Evolutionary conservation across 2,113 vertebrate genomes (phyloP), one percentile per base, ranked within the genome.

Genomic region (Scatophagus argus): DNA sequence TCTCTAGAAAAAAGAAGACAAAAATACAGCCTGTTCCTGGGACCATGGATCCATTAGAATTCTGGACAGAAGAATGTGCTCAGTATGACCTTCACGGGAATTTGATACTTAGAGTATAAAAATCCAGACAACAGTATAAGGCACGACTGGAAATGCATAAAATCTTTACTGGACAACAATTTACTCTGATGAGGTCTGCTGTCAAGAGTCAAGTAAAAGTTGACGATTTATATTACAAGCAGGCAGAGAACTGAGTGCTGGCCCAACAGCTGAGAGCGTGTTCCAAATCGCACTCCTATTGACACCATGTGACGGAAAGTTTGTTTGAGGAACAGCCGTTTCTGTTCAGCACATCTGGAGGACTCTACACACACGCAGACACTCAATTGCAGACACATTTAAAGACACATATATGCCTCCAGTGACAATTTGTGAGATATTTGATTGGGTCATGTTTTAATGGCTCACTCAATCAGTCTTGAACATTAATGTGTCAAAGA

Each of bases 401-500:
- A 52, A 9, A 58, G 17, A 38, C 19, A 39, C 72, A 56, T 58
- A 38, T 39, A 38, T 5, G 0, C 38, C 60, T 51, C 56, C 38
- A 0, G 8, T 61, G 75, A 67, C 70, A 62, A 58, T 65, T 44
- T 73, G 68, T 60, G 55, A 74, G 55, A 83, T 70, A 39, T 25
- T 55, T 60, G 41, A 56, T 31, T 64, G 61, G 67, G 60, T 60
- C 0, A 6, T 34, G 23, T 69, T 79, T 72, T 60, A 62, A 34
- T 12, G 17, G 21, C 39, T 44, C 74, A 39, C 25, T 74, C 46
- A 61, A 82, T 83, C 71, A 77, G 23, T 21, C 25, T 5, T 1
- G 31, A 44, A 7, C 39, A 79, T 77, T 59, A 83, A 81, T 71
- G 66, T 79, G 72, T 82, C 88, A 77, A 39, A 58, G 54, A 81